Base-by-base conservation (phyloP, 1,140 invertebrate genomes). In the Dreissena rostriformis region DNA sequence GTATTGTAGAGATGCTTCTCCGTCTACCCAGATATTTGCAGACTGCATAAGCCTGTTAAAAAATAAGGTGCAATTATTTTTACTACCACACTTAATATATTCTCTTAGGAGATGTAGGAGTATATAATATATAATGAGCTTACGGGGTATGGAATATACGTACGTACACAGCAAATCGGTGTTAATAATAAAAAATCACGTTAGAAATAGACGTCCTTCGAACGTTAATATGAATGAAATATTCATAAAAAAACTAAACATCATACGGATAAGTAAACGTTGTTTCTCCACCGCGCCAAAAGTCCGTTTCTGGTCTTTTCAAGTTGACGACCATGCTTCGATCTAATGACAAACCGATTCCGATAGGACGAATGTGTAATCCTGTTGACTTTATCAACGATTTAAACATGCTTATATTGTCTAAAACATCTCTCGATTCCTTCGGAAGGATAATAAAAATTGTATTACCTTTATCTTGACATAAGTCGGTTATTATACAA, bases 211-310 rank as follows among this genome's bases (percentile, higher is more conserved):
- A 39, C 39, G 2, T 8, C 39, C 8, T 39, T 8, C 2, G 8
- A 5, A 39, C 2, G 2, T 39, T 39, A 39, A 39, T 39, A 39
- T 39, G 2, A 39, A 39, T 61, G 22, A 19, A 61, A 61, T 61
- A 61, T n/a, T 19, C 17, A 61, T n/a, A 19, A n/a, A n/a, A 61
- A n/a, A n/a, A n/a, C 17, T 29, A 76, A 15, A 22, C 8, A 17
- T 65, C 80, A 67, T 82, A 82, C 80, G 71, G 61, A 57, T 82
- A 82, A 39, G 51, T 28, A 51, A 82, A 65, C 39, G 68, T 66
- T 15, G n/a, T 68, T 28, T 82, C 72, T 0, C 80, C 80, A 55
- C 75, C 75, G 2, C 8, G 39, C 80, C 80, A 82, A 5, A 74
- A 24, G n/a, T 82, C 19, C 2, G 57, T 22, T 1, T 66, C 49